Percentiles rank a stretch among this genome's conserved stretches.
phyloP scores from a whole-genome alignment of 2,888 invertebrate species.

The Selenia dentaria region DNA sequence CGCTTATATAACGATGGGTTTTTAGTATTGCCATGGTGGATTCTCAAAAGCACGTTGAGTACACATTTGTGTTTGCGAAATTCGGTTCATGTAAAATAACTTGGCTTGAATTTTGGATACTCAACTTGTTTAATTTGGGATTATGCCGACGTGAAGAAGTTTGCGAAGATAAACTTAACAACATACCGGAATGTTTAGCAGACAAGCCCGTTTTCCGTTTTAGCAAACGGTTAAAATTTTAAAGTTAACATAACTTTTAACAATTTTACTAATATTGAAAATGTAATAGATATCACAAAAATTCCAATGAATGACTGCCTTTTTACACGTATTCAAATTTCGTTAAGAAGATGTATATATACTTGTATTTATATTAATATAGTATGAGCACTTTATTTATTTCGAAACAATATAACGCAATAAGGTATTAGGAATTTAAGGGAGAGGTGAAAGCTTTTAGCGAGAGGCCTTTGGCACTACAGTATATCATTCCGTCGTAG shows the following conservation, averaged over 20 bases:
- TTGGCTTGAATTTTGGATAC: slow-evolving; percentile 38
- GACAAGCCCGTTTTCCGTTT: too few relatives aligned
- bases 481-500: slow-evolving; percentile 19
- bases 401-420: too few relatives aligned
- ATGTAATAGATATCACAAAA: too few relatives aligned
- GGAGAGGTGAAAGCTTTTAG: slow-evolving; percentile 16
- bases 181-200: slow-evolving; percentile 15
- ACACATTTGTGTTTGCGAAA: slow-evolving; percentile 38
- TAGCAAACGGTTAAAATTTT: too few relatives aligned
- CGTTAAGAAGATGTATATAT: too few relatives aligned
- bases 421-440: not conserved
- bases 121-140: slow-evolving; percentile 47
- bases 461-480: slow-evolving; percentile 8
- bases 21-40: slow-evolving; percentile 20
- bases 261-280: too few relatives aligned
- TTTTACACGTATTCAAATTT: too few relatives aligned
- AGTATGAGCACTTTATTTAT: too few relatives aligned
- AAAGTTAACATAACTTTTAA: too few relatives aligned
- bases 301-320: too few relatives aligned
- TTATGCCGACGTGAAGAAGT: slow-evolving; percentile 45
- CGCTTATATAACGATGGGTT: slow-evolving; percentile 7
- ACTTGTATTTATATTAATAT: too few relatives aligned
- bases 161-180: slow-evolving; percentile 44
- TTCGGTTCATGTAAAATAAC: slow-evolving; percentile 51
- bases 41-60: slow-evolving; percentile 17